Conservation (phyloP, 2,888 invertebrate genomes). For the Leucophora obtusa region DNA sequence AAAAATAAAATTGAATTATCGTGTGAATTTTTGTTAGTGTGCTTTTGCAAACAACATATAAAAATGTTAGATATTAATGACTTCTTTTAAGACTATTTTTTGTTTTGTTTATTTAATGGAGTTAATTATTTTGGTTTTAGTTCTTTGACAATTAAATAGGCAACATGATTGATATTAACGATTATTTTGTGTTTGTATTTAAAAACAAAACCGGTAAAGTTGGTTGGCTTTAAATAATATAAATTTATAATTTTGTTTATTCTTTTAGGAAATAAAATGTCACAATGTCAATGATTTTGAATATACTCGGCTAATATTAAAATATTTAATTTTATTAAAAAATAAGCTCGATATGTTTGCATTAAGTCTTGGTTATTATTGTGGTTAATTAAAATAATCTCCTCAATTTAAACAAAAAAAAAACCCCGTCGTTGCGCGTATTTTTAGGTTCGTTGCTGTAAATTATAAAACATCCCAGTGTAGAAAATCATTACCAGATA, state of each 20-base stretch:
- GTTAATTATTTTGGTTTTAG: neutral
- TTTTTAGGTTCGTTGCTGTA: too few species aligned
- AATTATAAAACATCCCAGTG: too few species aligned
- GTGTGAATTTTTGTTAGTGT: neutral
- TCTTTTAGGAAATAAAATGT: neutral
- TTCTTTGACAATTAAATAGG: neutral
- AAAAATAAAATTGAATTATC: neutral
- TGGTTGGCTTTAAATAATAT: neutral
- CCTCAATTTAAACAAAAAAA: too few species aligned
- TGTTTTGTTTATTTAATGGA: neutral
- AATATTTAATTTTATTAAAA: conserved; percentile 2
- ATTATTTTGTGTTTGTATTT: neutral
- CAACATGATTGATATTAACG: neutral
- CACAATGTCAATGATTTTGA: neutral
- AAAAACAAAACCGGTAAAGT: neutral
- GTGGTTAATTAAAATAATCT: too few species aligned
- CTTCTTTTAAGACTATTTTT: neutral
- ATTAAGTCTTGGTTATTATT: too few species aligned
- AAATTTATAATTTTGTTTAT: neutral
- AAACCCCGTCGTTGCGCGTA: too few species aligned
- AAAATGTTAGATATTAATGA: neutral
- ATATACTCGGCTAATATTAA: neutral
- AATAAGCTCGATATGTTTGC: too few species aligned
- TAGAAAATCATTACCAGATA: too few species aligned
- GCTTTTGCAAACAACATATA: neutral